These are phyloP conservation scores for Bedellia somnulentella DNA, from an alignment of 2,888 invertebrate species.

Conservation along the genomic window DNA sequence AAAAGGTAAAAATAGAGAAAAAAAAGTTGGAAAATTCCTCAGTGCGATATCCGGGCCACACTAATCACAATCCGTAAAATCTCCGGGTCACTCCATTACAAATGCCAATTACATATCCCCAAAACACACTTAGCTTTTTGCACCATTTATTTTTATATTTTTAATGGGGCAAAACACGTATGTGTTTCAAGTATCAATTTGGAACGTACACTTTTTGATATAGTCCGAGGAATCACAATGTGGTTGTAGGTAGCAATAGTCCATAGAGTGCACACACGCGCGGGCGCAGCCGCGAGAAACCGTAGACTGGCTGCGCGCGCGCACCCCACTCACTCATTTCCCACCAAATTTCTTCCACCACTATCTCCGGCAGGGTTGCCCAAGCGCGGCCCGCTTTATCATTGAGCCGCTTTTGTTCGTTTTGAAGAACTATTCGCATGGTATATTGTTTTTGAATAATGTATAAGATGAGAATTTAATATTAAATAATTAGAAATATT, in stretches of 20 bases:
- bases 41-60: slow-evolving; percentile 26
- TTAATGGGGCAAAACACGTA: slow-evolving; percentile 19
- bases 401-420: no score
- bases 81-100: slow-evolving; percentile 45
- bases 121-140: slow-evolving; percentile 20
- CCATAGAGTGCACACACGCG: background rate
- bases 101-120: slow-evolving; percentile 57
- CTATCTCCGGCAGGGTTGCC: slow-evolving; percentile 37
- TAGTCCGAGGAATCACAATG: background rate
- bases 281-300: slow-evolving; percentile 46
- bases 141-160: slow-evolving; percentile 15
- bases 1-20: slow-evolving; percentile 15
- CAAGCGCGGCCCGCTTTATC: slow-evolving; percentile 30
- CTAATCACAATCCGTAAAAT: slow-evolving; percentile 30
- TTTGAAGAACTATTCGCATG: no score
- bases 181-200: no score
- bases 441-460: no score
- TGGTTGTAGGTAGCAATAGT: background rate
- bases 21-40: slow-evolving; percentile 25
- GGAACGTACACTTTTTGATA: slow-evolving; percentile 4
- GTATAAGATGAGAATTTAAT: no score
- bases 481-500: no score
- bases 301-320: slow-evolving; percentile 50
- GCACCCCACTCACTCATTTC: slow-evolving; percentile 53
- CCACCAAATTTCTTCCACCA: slow-evolving; percentile 47